These are phyloP conservation scores for Cylloceria caligata DNA, from an alignment of 2,888 invertebrate genomes.

Conservation along the genomic window DNA sequence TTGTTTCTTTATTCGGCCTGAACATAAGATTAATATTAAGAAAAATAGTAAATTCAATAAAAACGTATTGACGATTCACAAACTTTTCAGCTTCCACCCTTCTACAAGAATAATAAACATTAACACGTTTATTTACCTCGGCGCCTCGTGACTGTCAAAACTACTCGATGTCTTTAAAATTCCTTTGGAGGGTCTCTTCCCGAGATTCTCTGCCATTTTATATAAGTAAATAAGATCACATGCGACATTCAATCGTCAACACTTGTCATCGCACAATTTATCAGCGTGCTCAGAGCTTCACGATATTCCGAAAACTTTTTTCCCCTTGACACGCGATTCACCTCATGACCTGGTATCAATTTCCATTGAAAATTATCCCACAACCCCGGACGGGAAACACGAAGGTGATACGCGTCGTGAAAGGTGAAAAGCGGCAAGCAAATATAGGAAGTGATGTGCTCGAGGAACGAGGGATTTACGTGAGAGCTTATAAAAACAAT, in stretches of 20 bases:
- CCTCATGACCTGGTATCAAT: conserved; percentile 43
- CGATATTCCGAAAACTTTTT: conserved; percentile 30
- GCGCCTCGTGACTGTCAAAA: conserved; percentile 90
- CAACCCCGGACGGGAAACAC: conserved; percentile 15
- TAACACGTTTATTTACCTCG: conserved; percentile 77
- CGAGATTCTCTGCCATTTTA: conserved; percentile 91
- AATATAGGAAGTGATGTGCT: conserved; percentile 40
- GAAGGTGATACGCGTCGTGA: conserved; percentile 52
- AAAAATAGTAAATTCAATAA: background rate
- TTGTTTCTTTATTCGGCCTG: conserved; percentile 87
- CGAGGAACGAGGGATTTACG: conserved; percentile 22
- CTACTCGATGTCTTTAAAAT: conserved; percentile 97
- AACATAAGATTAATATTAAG: conserved; percentile 1
- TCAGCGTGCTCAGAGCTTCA: background rate
- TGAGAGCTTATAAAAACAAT: conserved; percentile 37
- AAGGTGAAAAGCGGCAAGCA: conserved; percentile 26
- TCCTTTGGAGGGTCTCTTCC: conserved; percentile 94
- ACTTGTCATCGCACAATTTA: conserved; percentile 54
- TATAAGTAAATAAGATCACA: conserved; percentile 51
- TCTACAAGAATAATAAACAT: conserved; percentile 11
- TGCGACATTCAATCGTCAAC: conserved; percentile 51
- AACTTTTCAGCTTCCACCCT: background rate
- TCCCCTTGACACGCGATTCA: conserved; percentile 46
- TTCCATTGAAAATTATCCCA: conserved; percentile 16
- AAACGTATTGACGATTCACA: background rate